These are phyloP conservation scores for Oasisia sp. DNA, from an alignment of 2,888 invertebrate species.

Conservation along the genomic window DNA sequence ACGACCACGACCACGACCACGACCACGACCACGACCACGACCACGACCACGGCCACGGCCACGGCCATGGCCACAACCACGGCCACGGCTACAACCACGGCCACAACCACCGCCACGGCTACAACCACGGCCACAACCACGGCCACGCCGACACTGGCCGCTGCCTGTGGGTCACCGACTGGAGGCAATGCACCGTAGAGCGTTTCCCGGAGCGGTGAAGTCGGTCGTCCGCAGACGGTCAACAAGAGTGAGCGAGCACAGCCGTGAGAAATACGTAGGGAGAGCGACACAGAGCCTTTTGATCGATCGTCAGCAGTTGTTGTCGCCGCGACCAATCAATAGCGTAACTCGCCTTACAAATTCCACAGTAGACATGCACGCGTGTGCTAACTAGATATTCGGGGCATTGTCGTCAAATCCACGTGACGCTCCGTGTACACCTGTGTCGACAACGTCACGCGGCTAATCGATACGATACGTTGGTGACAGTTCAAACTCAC, in stretches of 20 bases:
- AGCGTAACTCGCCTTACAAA: slow-evolving; percentile 6
- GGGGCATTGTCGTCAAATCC: slow-evolving; percentile 1
- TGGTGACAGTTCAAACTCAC: not conserved
- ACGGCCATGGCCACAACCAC: no score
- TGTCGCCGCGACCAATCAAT: not conserved
- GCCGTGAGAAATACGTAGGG: not conserved
- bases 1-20: no score
- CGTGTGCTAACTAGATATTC: slow-evolving; percentile 4
- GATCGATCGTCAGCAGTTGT: slow-evolving; percentile 7
- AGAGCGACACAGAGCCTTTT: not conserved
- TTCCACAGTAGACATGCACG: slow-evolving; percentile 9
- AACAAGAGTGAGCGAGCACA: not conserved
- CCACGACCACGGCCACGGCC: no score
- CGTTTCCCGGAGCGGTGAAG: not conserved
- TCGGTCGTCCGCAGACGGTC: not conserved
- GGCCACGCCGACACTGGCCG: no score
- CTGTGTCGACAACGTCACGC: not conserved
- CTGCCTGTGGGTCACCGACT: no score
- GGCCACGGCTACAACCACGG: no score
- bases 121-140: no score
- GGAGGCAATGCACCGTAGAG: no score
- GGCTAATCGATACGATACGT: not conserved
- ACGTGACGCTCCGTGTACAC: not conserved
- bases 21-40: no score
- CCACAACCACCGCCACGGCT: no score